Base-by-base conservation (phyloP, 2,888 invertebrate species). In the Podotricha telesiphe region DNA sequence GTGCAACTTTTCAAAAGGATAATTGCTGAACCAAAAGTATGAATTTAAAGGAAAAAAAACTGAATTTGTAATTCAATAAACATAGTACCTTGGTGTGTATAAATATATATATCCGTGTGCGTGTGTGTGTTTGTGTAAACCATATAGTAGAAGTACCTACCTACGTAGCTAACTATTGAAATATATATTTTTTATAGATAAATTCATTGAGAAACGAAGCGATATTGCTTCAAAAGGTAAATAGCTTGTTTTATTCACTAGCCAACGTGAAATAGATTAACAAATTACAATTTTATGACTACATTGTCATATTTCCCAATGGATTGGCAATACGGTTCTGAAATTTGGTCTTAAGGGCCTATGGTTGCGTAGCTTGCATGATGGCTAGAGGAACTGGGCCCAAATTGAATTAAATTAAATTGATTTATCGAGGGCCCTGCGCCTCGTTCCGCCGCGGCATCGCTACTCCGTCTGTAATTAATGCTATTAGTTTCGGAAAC, bases 371-470 rank as follows among this genome's bases (percentile, higher is more conserved):
- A 75, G 68, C 73, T 91, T 82, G 90, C 91, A 89, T 91, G 92
- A 89, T 87, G 83, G 78, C 80, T 80, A 82, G 80, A 88, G 88
- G 89, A 90, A 88, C 85, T 81, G 83, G 85, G 82, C 82, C 85
- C 80, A 88, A 92, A 92, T 91, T 91, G 90, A 91, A 91, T 92
- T 91, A 92, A 87, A 91, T 90, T 88, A 90, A 93, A 92, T 92
- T 93, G 92, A 92, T 92, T 92, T 92, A 91, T 88, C 86, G 86
- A 85, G 85, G 84, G 86, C 82, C 87, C 87, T 85, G 86, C 85
- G 80, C 81, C 83, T 81, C 85, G 84, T 83, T 88, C 83, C 83
- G 80, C 80, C 78, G 80, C 80, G 82, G 83, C 62, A 48, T 62
- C 62, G 62, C 80, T 85, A 74, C 75, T 76, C 75, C 74, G 80